These are phyloP conservation scores for Fregetta grallaria DNA, from an alignment of 2,113 vertebrate species.

Conservation along the genomic window DNA sequence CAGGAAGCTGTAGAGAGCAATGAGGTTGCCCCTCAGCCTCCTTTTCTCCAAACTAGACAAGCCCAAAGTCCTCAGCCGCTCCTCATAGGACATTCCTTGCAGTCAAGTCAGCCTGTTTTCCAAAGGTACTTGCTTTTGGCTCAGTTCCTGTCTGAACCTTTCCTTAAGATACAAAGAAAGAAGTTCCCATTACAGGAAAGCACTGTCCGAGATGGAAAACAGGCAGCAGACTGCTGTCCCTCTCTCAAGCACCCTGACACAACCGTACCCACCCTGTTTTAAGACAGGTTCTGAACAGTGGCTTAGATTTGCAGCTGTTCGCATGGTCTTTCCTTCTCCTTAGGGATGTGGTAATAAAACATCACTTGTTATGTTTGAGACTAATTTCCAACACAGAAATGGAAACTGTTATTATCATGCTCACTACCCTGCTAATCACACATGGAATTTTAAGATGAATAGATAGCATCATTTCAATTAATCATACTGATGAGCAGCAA, in stretches of 20 bases:
- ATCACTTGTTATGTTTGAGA: not conserved
- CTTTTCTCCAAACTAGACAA: too few relatives aligned
- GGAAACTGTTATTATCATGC: not conserved
- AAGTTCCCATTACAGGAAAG: not conserved
- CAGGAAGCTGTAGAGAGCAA: too few relatives aligned
- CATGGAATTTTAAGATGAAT: not conserved
- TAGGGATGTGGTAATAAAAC: not conserved
- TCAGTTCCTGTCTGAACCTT: not conserved
- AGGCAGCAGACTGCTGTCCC: not conserved
- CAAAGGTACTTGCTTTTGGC: not conserved
- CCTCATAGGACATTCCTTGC: too few relatives aligned
- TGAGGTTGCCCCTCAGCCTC: too few relatives aligned
- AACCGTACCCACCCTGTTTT: not conserved
- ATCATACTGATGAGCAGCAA: not conserved
- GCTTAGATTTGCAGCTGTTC: not conserved
- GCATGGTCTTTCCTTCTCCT: not conserved
- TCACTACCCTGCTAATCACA: not conserved
- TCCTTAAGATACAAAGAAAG: not conserved
- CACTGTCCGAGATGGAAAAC: not conserved
- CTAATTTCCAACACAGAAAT: not conserved
- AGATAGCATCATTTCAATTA: not conserved
- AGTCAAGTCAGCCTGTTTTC: not conserved
- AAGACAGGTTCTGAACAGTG: not conserved
- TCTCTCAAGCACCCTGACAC: not conserved
- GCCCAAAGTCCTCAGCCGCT: too few relatives aligned